Base-by-base conservation (phyloP, 2,888 invertebrate species). In the Xestoiulus laeticollis region DNA sequence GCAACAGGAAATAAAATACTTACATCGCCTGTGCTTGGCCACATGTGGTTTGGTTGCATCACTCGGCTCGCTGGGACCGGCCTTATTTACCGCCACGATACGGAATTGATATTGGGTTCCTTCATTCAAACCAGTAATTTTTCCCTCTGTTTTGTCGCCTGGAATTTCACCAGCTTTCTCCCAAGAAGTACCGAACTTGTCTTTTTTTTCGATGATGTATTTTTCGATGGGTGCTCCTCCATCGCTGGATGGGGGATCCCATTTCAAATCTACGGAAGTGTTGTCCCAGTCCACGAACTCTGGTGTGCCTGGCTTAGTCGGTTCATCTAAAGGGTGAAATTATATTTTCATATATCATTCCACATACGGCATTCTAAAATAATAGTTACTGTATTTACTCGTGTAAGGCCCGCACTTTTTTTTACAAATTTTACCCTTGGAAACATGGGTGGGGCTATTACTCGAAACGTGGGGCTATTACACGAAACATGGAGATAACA, bases 281-380 rank as follows among this genome's bases (percentile, higher is more conserved):
- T 97, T 97, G 92, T 99, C 98, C 92, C 97, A 99, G 90, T 98
- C 97, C 0, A 95, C 95, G 85, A 98, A 95, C 91, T 97, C 96
- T 14, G 98, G 98, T 88, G 96, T 96, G 43, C 97, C 97, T 59
- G 99, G 99, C 92, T 97, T 97, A 89, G 95, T 95, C 1, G 98
- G 96, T 90, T 95, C 95, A 91, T 96, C 98, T 96, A 91, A 43
- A n/a, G 86, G 87, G 86, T n/a, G 19, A 48, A 85, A 30, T 53
- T 14, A 48, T 1, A 26, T 26, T 26, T 16, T 84, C n/a, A 22
- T 33, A 53, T 87, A 43, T 85, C 0, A 85, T 85, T 38, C 38
- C 38, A 85, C 30, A 53, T 0, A n/a, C n/a, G n/a, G n/a, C n/a
- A n/a, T n/a, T n/a, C n/a, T n/a, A n/a, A n/a, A n/a, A n/a, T n/a